These are phyloP conservation scores for Drosophila cardini DNA, from an alignment of 1,140 invertebrate genomes.

Conservation along the genomic window DNA sequence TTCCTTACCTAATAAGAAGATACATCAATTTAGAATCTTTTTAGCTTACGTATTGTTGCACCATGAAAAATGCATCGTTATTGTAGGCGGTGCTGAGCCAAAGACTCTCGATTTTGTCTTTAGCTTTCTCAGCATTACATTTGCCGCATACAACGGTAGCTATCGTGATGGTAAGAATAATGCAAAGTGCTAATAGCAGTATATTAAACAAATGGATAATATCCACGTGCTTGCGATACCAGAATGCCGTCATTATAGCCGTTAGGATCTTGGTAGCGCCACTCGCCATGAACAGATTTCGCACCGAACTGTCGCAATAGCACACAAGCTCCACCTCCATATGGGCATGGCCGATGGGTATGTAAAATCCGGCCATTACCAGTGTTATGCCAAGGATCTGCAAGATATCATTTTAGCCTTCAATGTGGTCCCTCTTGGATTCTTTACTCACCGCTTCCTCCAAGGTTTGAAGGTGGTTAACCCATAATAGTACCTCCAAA, in stretches of 20 bases:
- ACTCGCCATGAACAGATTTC: neutral
- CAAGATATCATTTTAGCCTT: neutral
- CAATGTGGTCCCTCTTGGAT: neutral
- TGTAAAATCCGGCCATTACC: neutral
- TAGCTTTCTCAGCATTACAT: neutral
- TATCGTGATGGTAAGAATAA: neutral
- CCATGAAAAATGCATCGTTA: neutral
- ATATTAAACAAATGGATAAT: neutral
- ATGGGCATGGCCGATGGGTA: neutral
- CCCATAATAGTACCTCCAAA: neutral
- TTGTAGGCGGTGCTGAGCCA: neutral
- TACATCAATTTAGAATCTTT: neutral
- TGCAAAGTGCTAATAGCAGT: neutral
- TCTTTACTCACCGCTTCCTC: neutral
- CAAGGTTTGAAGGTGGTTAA: conserved; percentile 1
- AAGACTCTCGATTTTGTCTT: neutral
- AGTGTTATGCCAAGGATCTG: neutral
- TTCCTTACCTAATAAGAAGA: neutral
- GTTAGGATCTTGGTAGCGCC: neutral
- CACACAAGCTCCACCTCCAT: neutral
- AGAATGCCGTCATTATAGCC: neutral
- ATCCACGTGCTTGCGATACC: neutral
- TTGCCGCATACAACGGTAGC: neutral
- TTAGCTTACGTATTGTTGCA: conserved; percentile 4
- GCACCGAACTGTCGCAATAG: neutral